Evolutionary conservation across 2,888 invertebrate genomes (phyloP).

Genomic region (Troglohyphantes excavatus): DNA sequence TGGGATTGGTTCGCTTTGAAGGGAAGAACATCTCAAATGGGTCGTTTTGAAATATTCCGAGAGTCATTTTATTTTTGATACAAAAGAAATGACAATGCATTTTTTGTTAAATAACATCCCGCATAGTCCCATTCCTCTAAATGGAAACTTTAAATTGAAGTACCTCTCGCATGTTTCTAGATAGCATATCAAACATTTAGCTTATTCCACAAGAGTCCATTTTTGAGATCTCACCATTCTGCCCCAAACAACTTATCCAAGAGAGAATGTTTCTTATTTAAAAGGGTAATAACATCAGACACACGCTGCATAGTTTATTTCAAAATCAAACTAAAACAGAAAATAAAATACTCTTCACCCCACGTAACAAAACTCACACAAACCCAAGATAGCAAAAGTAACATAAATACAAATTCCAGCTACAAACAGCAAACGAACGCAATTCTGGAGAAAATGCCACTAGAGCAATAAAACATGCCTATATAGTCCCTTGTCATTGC

Average conservation of each 20-base stretch:
- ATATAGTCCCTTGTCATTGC: conserved; percentile 18
- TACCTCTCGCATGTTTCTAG: no score
- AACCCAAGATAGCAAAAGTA: conserved; percentile 27
- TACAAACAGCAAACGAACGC: not conserved
- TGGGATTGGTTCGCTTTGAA: no score
- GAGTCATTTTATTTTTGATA: no score
- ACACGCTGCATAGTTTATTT: conserved; percentile 13
- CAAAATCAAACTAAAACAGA: conserved; percentile 12
- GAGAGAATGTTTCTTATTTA: conserved; percentile 5
- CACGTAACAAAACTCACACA: conserved; percentile 20
- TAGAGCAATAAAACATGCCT: conserved; percentile 47
- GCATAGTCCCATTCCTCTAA: no score
- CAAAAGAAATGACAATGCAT: no score
- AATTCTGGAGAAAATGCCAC: conserved; percentile 7
- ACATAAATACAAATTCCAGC: conserved; percentile 22
- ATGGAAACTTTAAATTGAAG: no score
- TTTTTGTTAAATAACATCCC: no score
- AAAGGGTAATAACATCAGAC: not conserved
- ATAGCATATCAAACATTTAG: no score
- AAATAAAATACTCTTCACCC: conserved; percentile 11
- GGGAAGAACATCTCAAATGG: no score
- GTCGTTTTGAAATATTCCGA: no score
- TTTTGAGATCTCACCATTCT: not conserved
- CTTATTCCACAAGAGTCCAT: no score
- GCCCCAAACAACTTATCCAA: not conserved